Percentiles rank a stretch among this genome's conserved stretches.
phyloP scores from a whole-genome alignment of 1,140 invertebrate genomes.

The Bicyclus anynana region DNA sequence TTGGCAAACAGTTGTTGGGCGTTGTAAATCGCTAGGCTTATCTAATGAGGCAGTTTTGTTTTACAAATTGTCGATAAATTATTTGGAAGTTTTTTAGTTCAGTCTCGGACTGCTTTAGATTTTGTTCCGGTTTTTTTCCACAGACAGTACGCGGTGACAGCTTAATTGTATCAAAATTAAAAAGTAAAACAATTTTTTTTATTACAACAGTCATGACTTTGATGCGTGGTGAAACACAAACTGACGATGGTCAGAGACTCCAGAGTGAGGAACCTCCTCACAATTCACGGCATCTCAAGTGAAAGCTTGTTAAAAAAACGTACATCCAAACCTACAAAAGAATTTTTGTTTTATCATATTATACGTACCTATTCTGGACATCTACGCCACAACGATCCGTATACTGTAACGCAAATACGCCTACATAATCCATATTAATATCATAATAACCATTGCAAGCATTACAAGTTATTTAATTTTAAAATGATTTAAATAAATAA shows the following conservation, averaged over 20 bases:
- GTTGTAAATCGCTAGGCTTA: conserved; percentile 12
- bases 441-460: neutral
- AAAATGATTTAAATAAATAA: neutral
- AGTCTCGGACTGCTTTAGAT: neutral
- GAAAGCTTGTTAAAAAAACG: too few relatives aligned
- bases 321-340: too few relatives aligned
- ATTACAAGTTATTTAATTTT: neutral
- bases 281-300: too few relatives aligned
- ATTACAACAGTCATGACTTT: too few relatives aligned
- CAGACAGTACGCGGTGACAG: neutral
- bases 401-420: neutral
- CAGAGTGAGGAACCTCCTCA: too few relatives aligned
- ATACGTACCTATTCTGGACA: too few relatives aligned
- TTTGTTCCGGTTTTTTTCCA: neutral
- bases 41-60: conserved; percentile 15
- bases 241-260: too few relatives aligned
- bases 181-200: too few relatives aligned
- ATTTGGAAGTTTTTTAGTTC: neutral
- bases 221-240: too few relatives aligned
- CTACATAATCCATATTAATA: neutral
- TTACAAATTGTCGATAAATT: conserved; percentile 22
- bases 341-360: too few relatives aligned
- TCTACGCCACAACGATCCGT: too few relatives aligned
- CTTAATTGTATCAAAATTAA: neutral
- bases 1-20: neutral